Evolutionary conservation across 2,888 invertebrate species (phyloP), one percentile per base, ranked within the genome.

Genomic region (Ectemnius lituratus): DNA sequence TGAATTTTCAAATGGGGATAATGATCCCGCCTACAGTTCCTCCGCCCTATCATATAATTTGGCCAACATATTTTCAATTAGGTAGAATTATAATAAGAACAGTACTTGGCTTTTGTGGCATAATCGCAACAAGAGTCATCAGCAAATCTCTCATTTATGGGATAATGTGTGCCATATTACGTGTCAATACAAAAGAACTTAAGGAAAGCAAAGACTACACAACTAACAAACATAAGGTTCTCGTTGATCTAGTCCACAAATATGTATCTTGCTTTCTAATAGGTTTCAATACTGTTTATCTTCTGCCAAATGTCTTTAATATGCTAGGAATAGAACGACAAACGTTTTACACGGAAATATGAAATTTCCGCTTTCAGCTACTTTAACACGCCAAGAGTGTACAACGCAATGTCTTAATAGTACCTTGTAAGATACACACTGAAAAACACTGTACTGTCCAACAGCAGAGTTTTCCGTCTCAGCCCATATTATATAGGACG

Each of bases 341-440:
- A 0, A 95, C 96, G 0, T 97, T 96, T 92, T 97, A 96, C 87
- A 96, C 96, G 0, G 97, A 97, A 92, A 94, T 97, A 82, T 96
- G 92, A 92, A 59, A 11, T 13, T n/a, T 8, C 6, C n/a, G 37
- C 4, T 16, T 13, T 13, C 46, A 23, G 49, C 20, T 2, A 20
- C 27, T 20, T 13, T 45, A 4, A 11, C 27, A 60, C n/a, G 62
- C 4, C 23, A 66, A 0, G 52, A 49, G 0, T 23, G 45, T 45
- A 52, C 23, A 16, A 13, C 20, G 13, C 46, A 47, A 23, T 6
- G 59, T 62, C 46, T 52, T 13, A 28, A 59, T 23, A 23, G 23
- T 23, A 23, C 23, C 23, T 37, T 37, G 11, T 8, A 37, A 37
- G 8, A 37, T 37, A 37, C 0, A 37, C 23, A 23, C 23, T 23